These are phyloP conservation scores for Orientallactaga bullata DNA, from an alignment of 2,113 vertebrate genomes.

Conservation along the genomic window DNA sequence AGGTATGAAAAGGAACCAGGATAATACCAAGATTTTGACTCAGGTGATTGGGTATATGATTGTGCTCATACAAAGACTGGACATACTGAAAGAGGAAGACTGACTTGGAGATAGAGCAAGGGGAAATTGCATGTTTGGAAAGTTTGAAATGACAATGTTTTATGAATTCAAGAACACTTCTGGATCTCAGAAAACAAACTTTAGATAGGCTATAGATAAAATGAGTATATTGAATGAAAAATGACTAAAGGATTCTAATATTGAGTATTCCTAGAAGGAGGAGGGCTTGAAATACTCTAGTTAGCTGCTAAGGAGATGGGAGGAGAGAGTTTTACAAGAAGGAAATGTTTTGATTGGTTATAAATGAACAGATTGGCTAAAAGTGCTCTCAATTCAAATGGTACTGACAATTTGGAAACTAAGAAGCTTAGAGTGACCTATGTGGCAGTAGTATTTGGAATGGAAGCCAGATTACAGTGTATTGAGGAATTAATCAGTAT, in stretches of 20 bases:
- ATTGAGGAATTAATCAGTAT: background rate
- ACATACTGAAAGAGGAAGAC: background rate
- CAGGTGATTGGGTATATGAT: background rate
- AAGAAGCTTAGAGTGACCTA: background rate
- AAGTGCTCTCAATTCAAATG: background rate
- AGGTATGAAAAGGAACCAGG: background rate
- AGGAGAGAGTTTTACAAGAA: background rate
- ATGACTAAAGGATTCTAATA: background rate
- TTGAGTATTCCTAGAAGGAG: background rate
- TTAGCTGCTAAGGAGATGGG: background rate
- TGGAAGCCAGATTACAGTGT: background rate
- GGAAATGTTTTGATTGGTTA: slow-evolving; percentile 12
- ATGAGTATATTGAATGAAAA: background rate
- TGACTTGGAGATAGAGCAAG: background rate
- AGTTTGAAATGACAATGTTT: background rate
- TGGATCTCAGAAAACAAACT: background rate
- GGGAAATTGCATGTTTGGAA: background rate
- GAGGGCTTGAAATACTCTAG: background rate
- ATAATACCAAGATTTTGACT: background rate
- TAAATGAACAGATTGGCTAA: slow-evolving; percentile 1
- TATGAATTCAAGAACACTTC: background rate
- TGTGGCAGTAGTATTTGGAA: background rate
- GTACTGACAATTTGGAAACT: background rate
- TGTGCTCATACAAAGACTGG: background rate
- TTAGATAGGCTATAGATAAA: background rate